Percentiles rank a stretch among this genome's conserved stretches.
Conservation (phyloP, 2,113 vertebrate species). For the Aphelocoma coerulescens region DNA sequence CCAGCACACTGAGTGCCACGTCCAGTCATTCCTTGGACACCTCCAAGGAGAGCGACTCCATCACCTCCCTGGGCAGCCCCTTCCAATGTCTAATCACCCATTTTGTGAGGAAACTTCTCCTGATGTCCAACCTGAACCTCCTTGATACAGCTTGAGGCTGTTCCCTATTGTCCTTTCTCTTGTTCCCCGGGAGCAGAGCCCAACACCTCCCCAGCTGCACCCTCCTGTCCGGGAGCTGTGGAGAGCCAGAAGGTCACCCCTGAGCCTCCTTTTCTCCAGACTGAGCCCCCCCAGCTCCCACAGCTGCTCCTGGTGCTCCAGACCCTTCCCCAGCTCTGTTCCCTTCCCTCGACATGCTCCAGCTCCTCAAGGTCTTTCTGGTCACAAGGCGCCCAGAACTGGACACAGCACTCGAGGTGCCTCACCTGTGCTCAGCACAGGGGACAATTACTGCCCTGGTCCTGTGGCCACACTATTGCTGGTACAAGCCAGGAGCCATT, state of each 20-base stretch:
- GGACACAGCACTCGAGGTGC: not conserved
- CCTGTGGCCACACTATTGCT: not conserved
- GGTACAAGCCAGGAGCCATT: not conserved
- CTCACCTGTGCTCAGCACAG: not conserved
- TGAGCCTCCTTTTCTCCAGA: not conserved
- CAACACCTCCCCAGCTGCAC: fast-evolving
- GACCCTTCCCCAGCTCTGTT: not conserved
- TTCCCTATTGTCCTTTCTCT: not conserved
- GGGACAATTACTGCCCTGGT: not conserved
- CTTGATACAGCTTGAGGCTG: fast-evolving
- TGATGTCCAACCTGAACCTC: not conserved
- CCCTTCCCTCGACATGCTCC: not conserved
- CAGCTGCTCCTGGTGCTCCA: not conserved
- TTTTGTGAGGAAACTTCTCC: not conserved
- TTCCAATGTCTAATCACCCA: not conserved
- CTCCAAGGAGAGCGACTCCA: not conserved
- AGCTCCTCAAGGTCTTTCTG: not conserved
- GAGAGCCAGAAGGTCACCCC: not conserved
- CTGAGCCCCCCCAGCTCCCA: not conserved
- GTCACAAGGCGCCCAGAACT: not conserved
- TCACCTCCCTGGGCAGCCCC: not conserved
- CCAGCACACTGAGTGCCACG: not conserved
- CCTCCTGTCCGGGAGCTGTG: not conserved
- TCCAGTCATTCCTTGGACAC: not conserved
- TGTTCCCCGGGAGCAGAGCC: not conserved